phyloP scores from a whole-genome alignment of 2,797 vertebrate genomes.

The Phoebastria nigripes region DNA sequence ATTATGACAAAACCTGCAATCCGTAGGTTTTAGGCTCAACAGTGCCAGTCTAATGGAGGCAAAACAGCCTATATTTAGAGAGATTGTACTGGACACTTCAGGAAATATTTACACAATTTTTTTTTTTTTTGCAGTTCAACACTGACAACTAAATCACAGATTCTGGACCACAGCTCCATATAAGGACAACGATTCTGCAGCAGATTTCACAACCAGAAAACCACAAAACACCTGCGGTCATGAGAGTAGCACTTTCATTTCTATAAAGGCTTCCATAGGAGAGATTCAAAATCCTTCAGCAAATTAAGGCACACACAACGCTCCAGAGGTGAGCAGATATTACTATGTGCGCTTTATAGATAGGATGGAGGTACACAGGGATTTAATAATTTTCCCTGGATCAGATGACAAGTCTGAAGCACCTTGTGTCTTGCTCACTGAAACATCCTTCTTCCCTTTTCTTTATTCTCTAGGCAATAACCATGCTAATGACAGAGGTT shows the following conservation, averaged over 20 bases:
- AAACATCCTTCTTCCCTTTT: background rate
- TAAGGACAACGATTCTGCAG: background rate
- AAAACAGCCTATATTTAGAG: background rate
- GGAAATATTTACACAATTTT: background rate
- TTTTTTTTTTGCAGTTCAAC: background rate
- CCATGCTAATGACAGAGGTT: background rate
- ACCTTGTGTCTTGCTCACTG: background rate
- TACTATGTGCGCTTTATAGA: background rate
- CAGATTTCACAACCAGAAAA: background rate
- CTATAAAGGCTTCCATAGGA: background rate
- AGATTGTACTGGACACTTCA: background rate
- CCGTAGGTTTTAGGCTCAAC: background rate
- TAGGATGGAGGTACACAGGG: background rate
- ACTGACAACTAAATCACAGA: background rate
- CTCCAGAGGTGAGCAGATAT: background rate
- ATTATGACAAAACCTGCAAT: background rate
- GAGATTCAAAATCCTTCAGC: background rate
- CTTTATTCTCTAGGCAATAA: background rate
- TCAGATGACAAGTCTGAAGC: background rate
- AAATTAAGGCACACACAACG: background rate
- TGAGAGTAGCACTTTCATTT: background rate
- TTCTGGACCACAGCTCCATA: background rate
- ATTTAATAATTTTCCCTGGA: background rate
- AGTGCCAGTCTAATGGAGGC: background rate
- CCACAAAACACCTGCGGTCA: background rate